These are phyloP conservation scores for Geodia barretti DNA, from an alignment of 37 sponge, comb jelly and placozoan species.

Conservation along the genomic window DNA sequence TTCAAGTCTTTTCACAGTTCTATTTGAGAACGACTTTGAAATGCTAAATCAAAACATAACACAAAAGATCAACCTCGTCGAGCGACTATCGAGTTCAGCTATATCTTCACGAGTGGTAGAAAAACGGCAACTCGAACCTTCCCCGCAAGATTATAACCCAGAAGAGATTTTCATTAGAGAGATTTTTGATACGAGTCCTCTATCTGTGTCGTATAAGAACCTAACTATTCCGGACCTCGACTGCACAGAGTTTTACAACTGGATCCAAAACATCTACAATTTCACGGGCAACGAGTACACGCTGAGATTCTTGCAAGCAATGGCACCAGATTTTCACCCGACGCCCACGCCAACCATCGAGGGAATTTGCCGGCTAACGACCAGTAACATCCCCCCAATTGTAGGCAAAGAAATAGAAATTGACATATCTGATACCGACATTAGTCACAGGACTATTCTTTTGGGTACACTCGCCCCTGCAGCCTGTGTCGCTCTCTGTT, in stretches of 20 bases:
- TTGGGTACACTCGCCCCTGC: slow-evolving; percentile 44
- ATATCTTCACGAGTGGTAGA: background rate
- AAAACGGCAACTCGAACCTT: background rate
- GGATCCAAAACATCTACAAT: slow-evolving; percentile 7
- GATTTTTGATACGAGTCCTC: slow-evolving; percentile 19
- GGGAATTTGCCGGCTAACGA: slow-evolving; percentile 15
- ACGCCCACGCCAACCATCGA: slow-evolving; percentile 9
- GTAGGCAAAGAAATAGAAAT: background rate
- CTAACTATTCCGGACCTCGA: slow-evolving; percentile 38
- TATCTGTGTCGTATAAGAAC: slow-evolving; percentile 48
- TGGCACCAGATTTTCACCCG: slow-evolving; percentile 24
- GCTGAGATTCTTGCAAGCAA: background rate
- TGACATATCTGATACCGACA: background rate
- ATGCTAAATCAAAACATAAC: slow-evolving; percentile 34
- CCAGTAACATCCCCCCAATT: slow-evolving; percentile 3
- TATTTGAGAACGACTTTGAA: slow-evolving; percentile 47
- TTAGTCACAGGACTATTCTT: slow-evolving; percentile 3
- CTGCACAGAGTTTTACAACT: slow-evolving; percentile 26
- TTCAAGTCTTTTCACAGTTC: slow-evolving; percentile 14
- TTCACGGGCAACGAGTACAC: slow-evolving; percentile 3
- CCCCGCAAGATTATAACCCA: slow-evolving; percentile 8
- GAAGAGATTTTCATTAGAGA: slow-evolving; percentile 5
- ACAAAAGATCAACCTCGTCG: slow-evolving; percentile 23
- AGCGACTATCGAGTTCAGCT: background rate
- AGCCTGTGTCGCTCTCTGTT: slow-evolving; percentile 12